phyloP scores from a whole-genome alignment of 2,797 vertebrate species.

The Oreochromis grahami region DNA sequence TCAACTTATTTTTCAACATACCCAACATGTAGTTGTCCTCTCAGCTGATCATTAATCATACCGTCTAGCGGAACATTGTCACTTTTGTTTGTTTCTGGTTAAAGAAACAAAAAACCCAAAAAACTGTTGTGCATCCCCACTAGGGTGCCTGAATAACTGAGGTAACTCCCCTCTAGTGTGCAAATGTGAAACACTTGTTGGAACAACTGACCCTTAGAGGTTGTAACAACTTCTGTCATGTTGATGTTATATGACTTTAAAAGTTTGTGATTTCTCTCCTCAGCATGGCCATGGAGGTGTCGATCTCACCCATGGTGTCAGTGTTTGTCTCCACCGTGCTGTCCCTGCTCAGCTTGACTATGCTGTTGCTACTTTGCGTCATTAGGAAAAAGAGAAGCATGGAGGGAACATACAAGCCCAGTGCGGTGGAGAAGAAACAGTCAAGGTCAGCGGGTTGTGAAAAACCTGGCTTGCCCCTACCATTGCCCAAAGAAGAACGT shows the following conservation, averaged over 20 bases:
- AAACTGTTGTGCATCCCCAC: background rate
- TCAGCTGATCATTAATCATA: background rate
- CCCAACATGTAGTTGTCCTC: background rate
- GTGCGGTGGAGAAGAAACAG: conserved; percentile 83
- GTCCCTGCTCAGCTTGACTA: conserved; percentile 62
- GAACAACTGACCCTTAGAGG: background rate
- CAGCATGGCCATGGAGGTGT: conserved; percentile 42
- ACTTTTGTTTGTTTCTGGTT: background rate
- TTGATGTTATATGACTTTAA: background rate
- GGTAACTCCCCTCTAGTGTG: background rate
- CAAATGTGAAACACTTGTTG: background rate
- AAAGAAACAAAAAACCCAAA: background rate
- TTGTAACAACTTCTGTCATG: background rate
- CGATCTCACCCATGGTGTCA: background rate
- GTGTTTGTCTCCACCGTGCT: background rate
- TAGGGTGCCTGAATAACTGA: background rate
- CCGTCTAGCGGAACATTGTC: background rate
- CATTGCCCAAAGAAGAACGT: conserved; percentile 87
- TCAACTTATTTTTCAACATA: background rate
- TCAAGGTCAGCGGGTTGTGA: conserved; percentile 58
- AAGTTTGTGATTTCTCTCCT: background rate
- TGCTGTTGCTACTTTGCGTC: conserved; percentile 74
- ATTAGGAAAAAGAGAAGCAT: conserved; percentile 82
- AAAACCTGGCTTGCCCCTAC: conserved; percentile 73
- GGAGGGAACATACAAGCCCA: conserved; percentile 85